Evolutionary conservation across 2,797 vertebrate genomes (phyloP).

Genomic region (Mormyrus hasselquistii): DNA sequence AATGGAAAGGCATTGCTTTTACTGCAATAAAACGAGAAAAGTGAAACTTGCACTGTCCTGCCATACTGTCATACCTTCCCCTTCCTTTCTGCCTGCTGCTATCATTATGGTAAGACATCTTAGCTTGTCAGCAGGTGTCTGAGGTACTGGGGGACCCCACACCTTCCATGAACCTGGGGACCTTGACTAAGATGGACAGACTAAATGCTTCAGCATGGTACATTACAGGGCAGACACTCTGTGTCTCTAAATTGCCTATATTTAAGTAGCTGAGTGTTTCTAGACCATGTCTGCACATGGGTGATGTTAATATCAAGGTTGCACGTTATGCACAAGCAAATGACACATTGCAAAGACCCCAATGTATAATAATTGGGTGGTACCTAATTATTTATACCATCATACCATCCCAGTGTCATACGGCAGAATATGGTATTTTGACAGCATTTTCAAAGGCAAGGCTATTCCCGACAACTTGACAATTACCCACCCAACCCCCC

Average conservation of each 20-base stretch:
- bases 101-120: not conserved
- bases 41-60: not conserved
- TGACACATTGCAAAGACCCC: not conserved
- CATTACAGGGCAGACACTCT: not conserved
- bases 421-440: not conserved
- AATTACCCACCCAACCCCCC: not conserved
- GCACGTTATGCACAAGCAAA: not conserved
- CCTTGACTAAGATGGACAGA: not conserved
- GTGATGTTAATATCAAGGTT: not conserved
- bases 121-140: not conserved
- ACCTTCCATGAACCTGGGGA: not conserved
- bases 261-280: not conserved
- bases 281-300: not conserved
- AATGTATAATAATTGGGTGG: not conserved
- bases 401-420: not conserved
- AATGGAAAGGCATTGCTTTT: not conserved
- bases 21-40: not conserved
- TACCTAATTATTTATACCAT: not conserved
- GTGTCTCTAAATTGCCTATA: not conserved
- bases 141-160: not conserved
- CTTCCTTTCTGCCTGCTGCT: not conserved
- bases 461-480: not conserved
- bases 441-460: not conserved
- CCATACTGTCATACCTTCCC: not conserved
- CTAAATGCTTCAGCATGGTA: not conserved